These are phyloP conservation scores for Todiramphus saurophagus DNA, from an alignment of 2,113 vertebrate genomes.

Conservation along the genomic window DNA sequence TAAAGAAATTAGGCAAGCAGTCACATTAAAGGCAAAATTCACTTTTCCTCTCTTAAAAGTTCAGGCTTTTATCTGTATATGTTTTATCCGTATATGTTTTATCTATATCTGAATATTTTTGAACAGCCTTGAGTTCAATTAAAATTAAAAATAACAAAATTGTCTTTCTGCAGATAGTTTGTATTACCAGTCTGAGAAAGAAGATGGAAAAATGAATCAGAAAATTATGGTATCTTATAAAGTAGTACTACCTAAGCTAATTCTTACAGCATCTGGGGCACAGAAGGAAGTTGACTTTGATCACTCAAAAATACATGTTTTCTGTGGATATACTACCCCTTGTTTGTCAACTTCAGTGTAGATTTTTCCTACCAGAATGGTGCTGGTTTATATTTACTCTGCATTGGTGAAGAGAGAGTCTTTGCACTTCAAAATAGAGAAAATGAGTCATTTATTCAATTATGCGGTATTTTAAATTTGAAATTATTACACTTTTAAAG, in stretches of 20 bases:
- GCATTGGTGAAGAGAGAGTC: not conserved
- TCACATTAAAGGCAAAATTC: not conserved
- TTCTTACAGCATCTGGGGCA: not conserved
- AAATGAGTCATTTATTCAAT: not conserved
- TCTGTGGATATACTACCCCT: not conserved
- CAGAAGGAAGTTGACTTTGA: not conserved
- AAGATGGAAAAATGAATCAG: not conserved
- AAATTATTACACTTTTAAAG: not conserved
- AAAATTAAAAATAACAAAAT: not conserved
- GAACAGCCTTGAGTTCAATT: not conserved
- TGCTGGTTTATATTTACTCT: not conserved
- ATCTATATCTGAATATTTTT: not conserved
- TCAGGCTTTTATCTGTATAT: not conserved
- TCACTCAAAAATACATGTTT: not conserved
- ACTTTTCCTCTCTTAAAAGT: not conserved
- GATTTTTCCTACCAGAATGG: not conserved
- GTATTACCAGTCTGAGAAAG: not conserved
- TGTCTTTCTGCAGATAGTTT: not conserved
- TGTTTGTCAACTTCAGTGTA: not conserved
- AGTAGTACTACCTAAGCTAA: not conserved
- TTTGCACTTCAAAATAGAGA: not conserved
- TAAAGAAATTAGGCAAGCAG: not conserved
- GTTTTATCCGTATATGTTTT: not conserved
- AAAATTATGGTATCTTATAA: not conserved
- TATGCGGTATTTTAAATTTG: not conserved